phyloP scores from a whole-genome alignment of 2,797 vertebrate genomes.

The Danio albolineatus region DNA sequence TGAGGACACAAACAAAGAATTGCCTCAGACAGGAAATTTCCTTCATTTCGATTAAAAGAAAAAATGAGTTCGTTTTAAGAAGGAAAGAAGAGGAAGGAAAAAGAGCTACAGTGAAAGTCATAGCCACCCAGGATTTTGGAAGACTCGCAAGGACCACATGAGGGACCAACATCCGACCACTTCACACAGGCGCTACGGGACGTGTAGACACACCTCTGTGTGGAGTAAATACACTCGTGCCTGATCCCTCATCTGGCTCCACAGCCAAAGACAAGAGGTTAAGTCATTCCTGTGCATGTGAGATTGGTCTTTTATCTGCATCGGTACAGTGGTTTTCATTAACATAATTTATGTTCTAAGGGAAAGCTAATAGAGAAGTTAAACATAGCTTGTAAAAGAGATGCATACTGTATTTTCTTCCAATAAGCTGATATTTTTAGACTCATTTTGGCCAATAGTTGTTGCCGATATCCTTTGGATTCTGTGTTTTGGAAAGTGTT shows the following conservation, averaged over 20 bases:
- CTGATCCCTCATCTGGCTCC: slow-evolving; percentile 70
- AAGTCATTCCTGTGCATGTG: slow-evolving; percentile 41
- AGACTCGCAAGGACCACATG: slow-evolving; percentile 64
- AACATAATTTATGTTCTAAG: neutral
- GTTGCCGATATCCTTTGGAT: no score
- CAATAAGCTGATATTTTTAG: no score
- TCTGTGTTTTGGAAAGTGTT: no score
- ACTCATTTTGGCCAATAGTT: no score
- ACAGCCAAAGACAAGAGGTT: slow-evolving; percentile 77
- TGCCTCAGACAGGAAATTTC: slow-evolving; percentile 57
- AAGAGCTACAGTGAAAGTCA: slow-evolving; percentile 59
- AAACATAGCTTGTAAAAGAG: no score
- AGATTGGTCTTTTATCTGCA: slow-evolving; percentile 27
- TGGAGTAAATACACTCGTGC: slow-evolving; percentile 78
- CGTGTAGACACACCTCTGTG: slow-evolving; percentile 76
- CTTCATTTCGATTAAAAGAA: slow-evolving; percentile 45
- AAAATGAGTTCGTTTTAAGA: slow-evolving; percentile 18
- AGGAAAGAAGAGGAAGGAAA: slow-evolving; percentile 41
- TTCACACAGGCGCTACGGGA: slow-evolving; percentile 74
- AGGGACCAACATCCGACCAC: slow-evolving; percentile 74
- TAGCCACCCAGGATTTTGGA: slow-evolving; percentile 77
- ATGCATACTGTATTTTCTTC: no score
- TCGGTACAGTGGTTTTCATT: neutral
- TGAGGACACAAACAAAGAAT: slow-evolving; percentile 47
- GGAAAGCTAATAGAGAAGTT: neutral